Percentiles rank a stretch among this genome's conserved stretches.
Conservation (phyloP, 1,140 invertebrate species). For the Choristoneura fumiferana region DNA sequence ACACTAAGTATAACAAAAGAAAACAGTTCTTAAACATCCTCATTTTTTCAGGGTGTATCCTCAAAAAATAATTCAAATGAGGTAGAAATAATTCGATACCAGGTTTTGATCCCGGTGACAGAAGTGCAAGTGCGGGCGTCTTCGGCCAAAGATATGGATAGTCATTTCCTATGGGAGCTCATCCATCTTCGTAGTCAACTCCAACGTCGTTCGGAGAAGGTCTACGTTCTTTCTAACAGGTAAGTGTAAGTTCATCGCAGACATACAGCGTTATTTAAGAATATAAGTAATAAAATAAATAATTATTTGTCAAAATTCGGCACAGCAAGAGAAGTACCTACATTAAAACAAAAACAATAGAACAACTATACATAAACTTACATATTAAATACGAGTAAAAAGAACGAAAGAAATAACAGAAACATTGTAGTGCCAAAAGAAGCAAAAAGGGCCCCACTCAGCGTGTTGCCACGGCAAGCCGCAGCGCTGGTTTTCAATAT, state of each 20-base stretch:
- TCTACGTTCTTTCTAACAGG: constrained; percentile 98
- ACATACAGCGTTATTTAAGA: no score
- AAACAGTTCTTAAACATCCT: neutral
- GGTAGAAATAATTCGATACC: constrained; percentile 97
- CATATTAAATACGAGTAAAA: no score
- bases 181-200: constrained; percentile 96
- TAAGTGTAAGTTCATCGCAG: constrained; percentile 48
- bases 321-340: no score
- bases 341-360: no score
- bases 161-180: constrained; percentile 97
- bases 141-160: constrained; percentile 95
- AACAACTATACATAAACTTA: no score
- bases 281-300: no score
- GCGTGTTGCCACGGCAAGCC: no score
- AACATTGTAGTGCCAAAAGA: no score
- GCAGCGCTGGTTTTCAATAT: no score
- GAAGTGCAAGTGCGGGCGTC: constrained; percentile 97
- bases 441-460: no score
- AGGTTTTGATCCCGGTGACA: constrained; percentile 96
- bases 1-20: neutral
- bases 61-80: constrained; percentile 91
- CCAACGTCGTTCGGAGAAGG: constrained; percentile 95
- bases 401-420: no score
- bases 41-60: constrained; percentile 84
- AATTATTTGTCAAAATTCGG: no score